Conservation (phyloP, 1,140 invertebrate genomes). For the Papilio xuthus region DNA sequence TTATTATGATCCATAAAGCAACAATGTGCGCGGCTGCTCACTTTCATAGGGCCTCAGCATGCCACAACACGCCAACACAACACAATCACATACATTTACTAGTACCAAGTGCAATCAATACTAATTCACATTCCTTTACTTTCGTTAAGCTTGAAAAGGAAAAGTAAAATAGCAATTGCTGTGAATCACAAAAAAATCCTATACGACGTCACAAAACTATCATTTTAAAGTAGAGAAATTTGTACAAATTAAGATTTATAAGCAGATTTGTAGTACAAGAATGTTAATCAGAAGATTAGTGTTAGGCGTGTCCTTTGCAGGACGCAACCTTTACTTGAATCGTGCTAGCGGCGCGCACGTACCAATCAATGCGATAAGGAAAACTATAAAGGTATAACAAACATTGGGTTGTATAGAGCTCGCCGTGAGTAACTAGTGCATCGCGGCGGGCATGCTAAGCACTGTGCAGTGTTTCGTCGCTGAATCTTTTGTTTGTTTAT, state of each 20-base stretch:
- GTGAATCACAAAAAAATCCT: not conserved
- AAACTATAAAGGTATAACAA: constrained; percentile 34
- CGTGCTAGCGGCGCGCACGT: not conserved
- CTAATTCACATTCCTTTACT: not conserved
- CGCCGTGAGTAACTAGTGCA: constrained; percentile 1
- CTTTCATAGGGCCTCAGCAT: not conserved
- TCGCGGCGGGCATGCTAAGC: constrained; percentile 18
- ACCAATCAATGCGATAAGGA: constrained; percentile 25
- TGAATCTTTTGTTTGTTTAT: not conserved
- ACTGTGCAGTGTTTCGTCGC: not conserved
- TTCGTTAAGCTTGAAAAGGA: not conserved
- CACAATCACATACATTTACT: not conserved
- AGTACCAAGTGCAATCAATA: not conserved
- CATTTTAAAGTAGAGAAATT: not conserved
- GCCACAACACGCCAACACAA: not conserved
- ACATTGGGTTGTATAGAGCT: constrained; percentile 2
- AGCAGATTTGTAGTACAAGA: not conserved
- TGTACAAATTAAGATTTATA: not conserved
- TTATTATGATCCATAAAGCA: constrained; percentile 34
- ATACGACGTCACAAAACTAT: not conserved
- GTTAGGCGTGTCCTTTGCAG: not conserved
- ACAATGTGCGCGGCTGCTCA: constrained; percentile 5
- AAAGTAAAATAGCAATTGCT: not conserved
- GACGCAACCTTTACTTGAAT: not conserved
- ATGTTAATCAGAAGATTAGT: not conserved